Evolutionary conservation across 2,888 invertebrate species (phyloP), one percentile per base, ranked within the genome.

Genomic region (Pollenia angustigena): DNA sequence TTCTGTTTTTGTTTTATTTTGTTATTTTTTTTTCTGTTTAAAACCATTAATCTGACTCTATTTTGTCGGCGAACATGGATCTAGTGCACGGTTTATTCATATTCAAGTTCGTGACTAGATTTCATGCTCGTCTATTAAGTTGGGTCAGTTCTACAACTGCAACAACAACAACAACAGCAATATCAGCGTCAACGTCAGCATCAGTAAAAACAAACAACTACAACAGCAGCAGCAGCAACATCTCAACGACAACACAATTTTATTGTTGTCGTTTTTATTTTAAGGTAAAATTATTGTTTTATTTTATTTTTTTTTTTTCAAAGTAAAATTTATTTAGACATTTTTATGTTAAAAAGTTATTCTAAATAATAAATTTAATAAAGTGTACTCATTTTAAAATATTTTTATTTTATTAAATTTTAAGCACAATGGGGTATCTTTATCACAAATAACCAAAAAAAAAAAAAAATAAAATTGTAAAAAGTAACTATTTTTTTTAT

Each of bases 71-170:
- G 93, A 93, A 93, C 93, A 93, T 93, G 93, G 92, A 93, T 93
- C 93, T 93, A 93, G 93, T 93, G 93, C 93, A 93, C 93, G 93
- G 93, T 93, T 93, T 92, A 91, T 91, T 92, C 92, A 93, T 92
- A 93, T 92, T 93, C 92, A 93, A 93, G 92, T 93, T 93, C 93
- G 93, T 93, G 93, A 93, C 93, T 93, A 93, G 93, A 93, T 93
- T 93, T 93, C 93, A 93, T 93, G 93, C 93, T 93, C 93, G 93
- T 93, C 93, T 93, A 93, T 93, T 93, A 93, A 93, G 93, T 93
- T 93, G 93, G 92, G 93, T 93, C 93, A 93, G 92, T 91, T 92
- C 93, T 92, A 90, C 91, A 88, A 64, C 56, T 62, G 54, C 72
- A 76, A 42, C 75, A 14, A 12, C 40, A 14, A 12, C 40, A 78